Evolutionary conservation across 2,113 vertebrate genomes (phyloP).

Genomic region (Vulpes vulpes): DNA sequence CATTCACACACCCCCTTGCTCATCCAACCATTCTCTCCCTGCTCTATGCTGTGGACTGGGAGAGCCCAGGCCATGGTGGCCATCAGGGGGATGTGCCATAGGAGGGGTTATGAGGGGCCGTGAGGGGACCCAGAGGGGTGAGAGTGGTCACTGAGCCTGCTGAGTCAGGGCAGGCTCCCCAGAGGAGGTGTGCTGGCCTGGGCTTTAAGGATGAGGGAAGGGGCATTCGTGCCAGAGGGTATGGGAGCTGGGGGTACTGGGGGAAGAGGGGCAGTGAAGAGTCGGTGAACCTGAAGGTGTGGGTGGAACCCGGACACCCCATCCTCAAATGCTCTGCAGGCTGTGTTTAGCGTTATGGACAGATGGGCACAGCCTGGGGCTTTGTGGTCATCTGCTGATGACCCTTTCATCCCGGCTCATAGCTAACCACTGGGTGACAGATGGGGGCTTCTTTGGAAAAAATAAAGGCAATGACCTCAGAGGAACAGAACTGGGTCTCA

Average conservation of each 20-base stretch:
- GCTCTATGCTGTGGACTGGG: neutral
- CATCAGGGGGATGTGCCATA: fast-evolving
- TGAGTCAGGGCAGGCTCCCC: neutral
- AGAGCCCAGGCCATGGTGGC: fast-evolving
- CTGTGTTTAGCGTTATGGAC: fast-evolving
- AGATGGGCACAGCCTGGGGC: neutral
- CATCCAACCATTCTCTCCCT: neutral
- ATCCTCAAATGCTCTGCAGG: neutral
- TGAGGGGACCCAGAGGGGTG: neutral
- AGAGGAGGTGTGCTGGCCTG: neutral
- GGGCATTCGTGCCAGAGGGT: neutral
- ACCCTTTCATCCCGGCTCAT: neutral
- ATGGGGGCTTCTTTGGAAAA: neutral
- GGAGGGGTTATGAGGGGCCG: neutral
- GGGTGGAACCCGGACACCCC: fast-evolving
- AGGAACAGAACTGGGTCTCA: neutral
- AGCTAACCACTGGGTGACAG: neutral
- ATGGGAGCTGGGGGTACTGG: fast-evolving
- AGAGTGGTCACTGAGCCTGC: neutral
- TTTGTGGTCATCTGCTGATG: neutral
- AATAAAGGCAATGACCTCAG: neutral
- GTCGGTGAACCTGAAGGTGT: neutral
- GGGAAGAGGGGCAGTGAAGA: neutral
- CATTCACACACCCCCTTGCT: fast-evolving
- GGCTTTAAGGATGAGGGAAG: neutral